Conservation (phyloP, 1,140 invertebrate genomes). For the Sminthurinus signatus region DNA sequence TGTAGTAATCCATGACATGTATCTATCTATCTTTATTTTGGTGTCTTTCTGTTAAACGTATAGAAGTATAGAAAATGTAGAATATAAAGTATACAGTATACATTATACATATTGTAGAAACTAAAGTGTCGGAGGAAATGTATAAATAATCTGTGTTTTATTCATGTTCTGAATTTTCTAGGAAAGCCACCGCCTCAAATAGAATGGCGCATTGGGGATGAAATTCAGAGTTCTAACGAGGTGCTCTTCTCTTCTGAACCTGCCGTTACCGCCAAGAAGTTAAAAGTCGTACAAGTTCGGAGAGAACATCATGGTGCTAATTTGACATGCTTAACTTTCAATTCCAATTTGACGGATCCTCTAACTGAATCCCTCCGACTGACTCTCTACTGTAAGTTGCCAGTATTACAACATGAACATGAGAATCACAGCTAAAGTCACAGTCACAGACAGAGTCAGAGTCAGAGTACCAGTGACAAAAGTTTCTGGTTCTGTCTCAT, state of each 20-base stretch:
- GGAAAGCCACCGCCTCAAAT: constrained; percentile 37
- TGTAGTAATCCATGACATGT: too few species aligned
- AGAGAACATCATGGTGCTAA: constrained; percentile 42
- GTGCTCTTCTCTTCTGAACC: constrained; percentile 24
- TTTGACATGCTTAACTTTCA: constrained; percentile 42
- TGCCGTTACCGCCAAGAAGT: constrained; percentile 29
- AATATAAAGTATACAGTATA: too few species aligned
- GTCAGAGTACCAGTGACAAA: too few species aligned
- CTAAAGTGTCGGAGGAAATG: too few species aligned
- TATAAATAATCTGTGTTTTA: too few species aligned
- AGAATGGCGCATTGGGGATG: constrained; percentile 37
- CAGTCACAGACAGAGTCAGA: too few species aligned
- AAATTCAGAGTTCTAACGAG: constrained; percentile 28
- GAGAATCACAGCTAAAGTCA: too few species aligned
- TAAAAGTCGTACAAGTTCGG: constrained; percentile 26
- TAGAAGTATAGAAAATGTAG: too few species aligned
- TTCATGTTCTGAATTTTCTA: constrained; percentile 51
- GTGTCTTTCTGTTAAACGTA: too few species aligned
- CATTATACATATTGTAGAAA: too few species aligned
- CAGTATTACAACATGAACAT: background rate
- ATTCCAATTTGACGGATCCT: constrained; percentile 41
- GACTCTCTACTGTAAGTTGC: constrained; percentile 37
- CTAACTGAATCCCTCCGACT: constrained; percentile 38
- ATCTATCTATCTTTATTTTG: too few species aligned
- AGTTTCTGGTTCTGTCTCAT: background rate